Conservation (phyloP, 2,888 invertebrate species). For the Stenolophus ochropezus region DNA sequence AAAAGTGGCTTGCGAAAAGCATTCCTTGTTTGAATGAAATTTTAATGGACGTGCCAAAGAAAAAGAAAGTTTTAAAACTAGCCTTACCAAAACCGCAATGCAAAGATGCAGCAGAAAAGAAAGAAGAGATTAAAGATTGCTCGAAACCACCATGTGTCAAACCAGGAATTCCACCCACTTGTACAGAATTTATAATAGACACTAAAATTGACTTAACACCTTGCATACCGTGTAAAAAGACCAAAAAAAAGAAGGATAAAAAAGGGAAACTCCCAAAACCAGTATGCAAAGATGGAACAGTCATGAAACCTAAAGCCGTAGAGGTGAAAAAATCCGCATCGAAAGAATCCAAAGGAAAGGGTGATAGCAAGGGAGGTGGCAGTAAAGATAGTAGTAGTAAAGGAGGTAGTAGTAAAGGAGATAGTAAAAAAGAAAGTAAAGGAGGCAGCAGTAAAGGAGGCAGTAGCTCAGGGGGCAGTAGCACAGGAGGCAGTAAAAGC, state of each 20-base stretch:
- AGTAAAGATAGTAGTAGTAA: neutral
- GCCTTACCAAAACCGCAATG: neutral
- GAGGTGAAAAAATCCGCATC: neutral
- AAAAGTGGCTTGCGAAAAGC: neutral
- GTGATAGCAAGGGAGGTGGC: slow-evolving; percentile 43
- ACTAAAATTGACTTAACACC: neutral
- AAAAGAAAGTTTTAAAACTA: neutral
- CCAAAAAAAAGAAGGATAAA: neutral
- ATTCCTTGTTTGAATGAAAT: neutral
- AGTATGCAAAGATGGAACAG: neutral
- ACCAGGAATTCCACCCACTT: neutral
- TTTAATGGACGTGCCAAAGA: neutral
- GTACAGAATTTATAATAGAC: neutral
- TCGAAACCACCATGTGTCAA: neutral
- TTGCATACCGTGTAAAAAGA: neutral
- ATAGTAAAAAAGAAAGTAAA: slow-evolving; percentile 10
- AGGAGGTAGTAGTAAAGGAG: neutral
- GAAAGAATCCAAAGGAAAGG: slow-evolving; percentile 46
- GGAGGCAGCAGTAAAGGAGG: neutral
- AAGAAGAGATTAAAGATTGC: too few relatives aligned
- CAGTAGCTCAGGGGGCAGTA: neutral
- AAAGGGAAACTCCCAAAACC: neutral
- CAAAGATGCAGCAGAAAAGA: neutral
- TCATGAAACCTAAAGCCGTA: neutral
- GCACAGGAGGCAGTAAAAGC: neutral